Conservation (phyloP, 2,888 invertebrate species). For the Hedychridium roseum region DNA sequence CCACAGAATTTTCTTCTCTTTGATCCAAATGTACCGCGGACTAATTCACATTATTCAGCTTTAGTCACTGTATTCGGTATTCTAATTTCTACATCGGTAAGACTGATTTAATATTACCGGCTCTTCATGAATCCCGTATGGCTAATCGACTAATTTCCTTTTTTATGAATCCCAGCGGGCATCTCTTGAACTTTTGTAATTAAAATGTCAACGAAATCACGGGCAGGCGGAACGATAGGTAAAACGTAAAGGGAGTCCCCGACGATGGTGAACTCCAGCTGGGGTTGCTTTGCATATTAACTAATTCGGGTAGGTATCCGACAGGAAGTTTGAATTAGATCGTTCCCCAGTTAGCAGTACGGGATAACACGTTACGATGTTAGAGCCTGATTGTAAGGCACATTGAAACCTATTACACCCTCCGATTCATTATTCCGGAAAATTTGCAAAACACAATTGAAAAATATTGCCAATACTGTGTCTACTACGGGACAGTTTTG, state of each 20-base stretch:
- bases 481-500: too few relatives aligned
- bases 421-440: too few relatives aligned
- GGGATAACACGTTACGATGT: slow-evolving; percentile 26
- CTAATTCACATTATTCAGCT: too few relatives aligned
- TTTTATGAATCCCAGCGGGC: slow-evolving; percentile 18
- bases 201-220: slow-evolving; percentile 30
- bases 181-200: too few relatives aligned
- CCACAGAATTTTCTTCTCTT: too few relatives aligned
- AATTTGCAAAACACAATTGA: too few relatives aligned
- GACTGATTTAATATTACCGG: too few relatives aligned
- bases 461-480: too few relatives aligned
- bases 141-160: slow-evolving; percentile 16
- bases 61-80: too few relatives aligned
- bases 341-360: slow-evolving; percentile 39
- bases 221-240: slow-evolving; percentile 7
- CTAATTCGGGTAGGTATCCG: slow-evolving; percentile 38
- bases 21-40: too few relatives aligned
- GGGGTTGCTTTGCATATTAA: slow-evolving; percentile 40
- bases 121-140: too few relatives aligned
- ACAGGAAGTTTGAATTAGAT: slow-evolving; percentile 39
- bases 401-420: slow-evolving; percentile 11
- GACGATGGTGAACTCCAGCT: slow-evolving; percentile 7
- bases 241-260: background rate
- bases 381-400: slow-evolving; percentile 31
- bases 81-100: too few relatives aligned